Percentiles rank a stretch among this genome's conserved stretches.
phyloP scores from a whole-genome alignment of 2,113 vertebrate species.

The Toxotes chatareus region DNA sequence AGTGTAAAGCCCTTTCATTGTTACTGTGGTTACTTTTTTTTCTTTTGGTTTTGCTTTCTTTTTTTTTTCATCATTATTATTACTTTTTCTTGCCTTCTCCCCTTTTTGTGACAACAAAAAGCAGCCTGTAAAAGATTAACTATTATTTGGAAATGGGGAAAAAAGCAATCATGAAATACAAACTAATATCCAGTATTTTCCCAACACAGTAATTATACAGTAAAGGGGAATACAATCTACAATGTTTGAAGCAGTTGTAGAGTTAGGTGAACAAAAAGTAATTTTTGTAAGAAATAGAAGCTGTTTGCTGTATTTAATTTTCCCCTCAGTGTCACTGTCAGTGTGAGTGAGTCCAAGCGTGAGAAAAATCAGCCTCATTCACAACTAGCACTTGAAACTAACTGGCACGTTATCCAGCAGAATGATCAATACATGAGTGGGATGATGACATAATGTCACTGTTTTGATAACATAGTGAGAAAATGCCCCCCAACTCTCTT shows the following conservation, averaged over 20 bases:
- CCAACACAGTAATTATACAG: background rate
- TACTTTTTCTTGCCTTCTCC: background rate
- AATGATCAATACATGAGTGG: slow-evolving; percentile 10
- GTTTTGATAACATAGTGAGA: slow-evolving; percentile 22
- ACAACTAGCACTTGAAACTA: background rate
- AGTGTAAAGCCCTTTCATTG: slow-evolving; percentile 21
- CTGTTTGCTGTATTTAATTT: background rate
- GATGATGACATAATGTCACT: slow-evolving; percentile 20
- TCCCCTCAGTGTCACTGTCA: background rate
- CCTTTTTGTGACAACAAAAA: slow-evolving; percentile 19
- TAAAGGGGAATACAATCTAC: background rate
- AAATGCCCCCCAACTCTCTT: background rate
- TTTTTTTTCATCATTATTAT: background rate
- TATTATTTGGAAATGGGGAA: background rate
- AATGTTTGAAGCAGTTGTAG: background rate
- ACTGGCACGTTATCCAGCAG: slow-evolving; percentile 10
- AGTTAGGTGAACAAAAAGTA: background rate
- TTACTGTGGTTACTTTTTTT: slow-evolving; percentile 7
- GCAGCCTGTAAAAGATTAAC: background rate
- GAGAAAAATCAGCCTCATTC: slow-evolving; percentile 19
- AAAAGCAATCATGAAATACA: slow-evolving; percentile 22
- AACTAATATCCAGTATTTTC: slow-evolving; percentile 14
- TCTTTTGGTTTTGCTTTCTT: background rate
- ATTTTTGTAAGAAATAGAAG: background rate
- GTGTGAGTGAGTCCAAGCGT: background rate